phyloP scores from a whole-genome alignment of 2,888 invertebrate species.

The Drosophila paranaensis region DNA sequence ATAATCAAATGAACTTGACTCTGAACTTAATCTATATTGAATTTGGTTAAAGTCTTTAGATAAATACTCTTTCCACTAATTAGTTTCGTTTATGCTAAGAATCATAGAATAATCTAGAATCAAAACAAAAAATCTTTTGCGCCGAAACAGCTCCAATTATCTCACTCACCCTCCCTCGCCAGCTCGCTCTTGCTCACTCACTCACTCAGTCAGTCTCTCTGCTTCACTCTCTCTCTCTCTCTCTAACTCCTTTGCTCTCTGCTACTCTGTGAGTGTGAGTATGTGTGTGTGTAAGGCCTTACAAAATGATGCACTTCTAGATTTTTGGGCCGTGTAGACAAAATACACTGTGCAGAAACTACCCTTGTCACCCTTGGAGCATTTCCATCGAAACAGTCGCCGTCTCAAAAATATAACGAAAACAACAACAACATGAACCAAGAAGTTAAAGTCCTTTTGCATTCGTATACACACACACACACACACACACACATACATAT shows the following conservation, averaged over 20 bases:
- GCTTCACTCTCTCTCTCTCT: slow-evolving; percentile 6
- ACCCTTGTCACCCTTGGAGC: slow-evolving; percentile 78
- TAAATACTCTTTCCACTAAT: neutral
- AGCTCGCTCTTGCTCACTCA: neutral
- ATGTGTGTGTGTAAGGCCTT: slow-evolving; percentile 43
- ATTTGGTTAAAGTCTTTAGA: too few species aligned
- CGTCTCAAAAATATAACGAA: slow-evolving; percentile 58
- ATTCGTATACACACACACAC: slow-evolving; percentile 51
- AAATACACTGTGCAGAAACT: slow-evolving; percentile 54
- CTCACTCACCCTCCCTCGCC: slow-evolving; percentile 1
- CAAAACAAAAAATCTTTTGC: slow-evolving; percentile 34
- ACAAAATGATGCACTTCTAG: slow-evolving; percentile 58
- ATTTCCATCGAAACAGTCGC: slow-evolving; percentile 72
- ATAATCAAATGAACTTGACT: neutral
- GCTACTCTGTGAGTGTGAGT: slow-evolving; percentile 1
- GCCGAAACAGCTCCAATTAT: slow-evolving; percentile 15
- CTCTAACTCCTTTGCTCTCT: slow-evolving; percentile 5
- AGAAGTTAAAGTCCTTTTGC: slow-evolving; percentile 79
- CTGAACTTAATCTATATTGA: neutral
- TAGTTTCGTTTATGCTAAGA: neutral
- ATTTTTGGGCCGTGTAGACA: slow-evolving; percentile 67
- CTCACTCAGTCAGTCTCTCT: neutral
- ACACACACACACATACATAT: slow-evolving; percentile 14
- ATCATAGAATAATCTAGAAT: slow-evolving; percentile 27
- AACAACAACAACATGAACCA: slow-evolving; percentile 42